These are phyloP conservation scores for Trichogramma pretiosum DNA, from an alignment of 1,140 invertebrate genomes.

Conservation along the genomic window DNA sequence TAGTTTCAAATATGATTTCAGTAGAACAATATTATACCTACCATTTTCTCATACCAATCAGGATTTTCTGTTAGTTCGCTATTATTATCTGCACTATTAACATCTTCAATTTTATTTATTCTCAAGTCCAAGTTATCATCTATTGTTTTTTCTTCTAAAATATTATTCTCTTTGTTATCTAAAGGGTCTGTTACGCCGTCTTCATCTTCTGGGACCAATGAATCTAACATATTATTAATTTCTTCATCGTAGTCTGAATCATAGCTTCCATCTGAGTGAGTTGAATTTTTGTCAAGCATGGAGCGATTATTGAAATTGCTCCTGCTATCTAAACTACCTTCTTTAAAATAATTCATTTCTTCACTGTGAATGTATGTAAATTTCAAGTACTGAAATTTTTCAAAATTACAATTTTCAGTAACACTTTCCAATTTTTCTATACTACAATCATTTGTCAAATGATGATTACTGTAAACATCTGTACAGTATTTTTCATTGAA, in stretches of 20 bases:
- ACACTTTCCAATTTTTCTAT: no score
- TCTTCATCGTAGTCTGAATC: constrained; percentile 6
- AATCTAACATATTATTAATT: constrained; percentile 5
- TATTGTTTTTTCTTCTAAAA: not conserved
- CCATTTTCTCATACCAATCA: constrained; percentile 3
- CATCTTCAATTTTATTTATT: constrained; percentile 9
- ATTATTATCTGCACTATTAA: constrained; percentile 6
- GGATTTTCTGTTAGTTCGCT: not conserved
- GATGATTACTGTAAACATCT: no score
- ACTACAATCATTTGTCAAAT: no score
- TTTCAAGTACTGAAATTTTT: no score
- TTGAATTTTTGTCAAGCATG: not conserved
- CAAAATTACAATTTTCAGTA: no score
- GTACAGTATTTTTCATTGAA: no score
- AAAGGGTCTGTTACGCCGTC: constrained; percentile 1
- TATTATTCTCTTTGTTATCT: not conserved
- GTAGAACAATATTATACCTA: no score
- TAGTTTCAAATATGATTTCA: no score
- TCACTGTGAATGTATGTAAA: not conserved
- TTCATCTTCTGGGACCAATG: no score
- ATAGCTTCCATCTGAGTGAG: not conserved
- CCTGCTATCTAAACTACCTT: no score
- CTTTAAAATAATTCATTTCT: constrained; percentile 9
- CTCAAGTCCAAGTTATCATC: not conserved
- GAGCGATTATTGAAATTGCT: not conserved